phyloP scores from a whole-genome alignment of 2,888 invertebrate species.

The Microctonus aethiopoides region DNA sequence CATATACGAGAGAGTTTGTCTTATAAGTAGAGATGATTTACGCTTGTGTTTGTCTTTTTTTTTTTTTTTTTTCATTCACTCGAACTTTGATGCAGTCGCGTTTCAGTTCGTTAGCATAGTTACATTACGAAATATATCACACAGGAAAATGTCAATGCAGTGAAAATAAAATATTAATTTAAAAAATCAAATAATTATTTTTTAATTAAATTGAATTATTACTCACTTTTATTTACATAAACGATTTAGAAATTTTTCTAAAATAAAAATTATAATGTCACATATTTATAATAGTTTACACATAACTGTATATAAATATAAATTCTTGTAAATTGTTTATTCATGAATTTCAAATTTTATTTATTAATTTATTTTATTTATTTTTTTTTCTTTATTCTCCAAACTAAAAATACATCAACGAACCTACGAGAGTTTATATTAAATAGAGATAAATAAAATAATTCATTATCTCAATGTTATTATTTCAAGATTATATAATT shows the following conservation, averaged over 20 bases:
- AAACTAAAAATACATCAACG: not conserved
- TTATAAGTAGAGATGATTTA: not conserved
- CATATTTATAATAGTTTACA: not conserved
- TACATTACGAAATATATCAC: not conserved
- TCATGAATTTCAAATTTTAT: not conserved
- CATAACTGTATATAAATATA: not conserved
- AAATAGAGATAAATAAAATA: not conserved
- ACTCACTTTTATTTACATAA: too few relatives aligned
- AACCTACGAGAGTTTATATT: too few relatives aligned
- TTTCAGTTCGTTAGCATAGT: not conserved
- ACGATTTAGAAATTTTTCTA: too few relatives aligned
- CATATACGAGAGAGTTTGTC: constrained; percentile 5
- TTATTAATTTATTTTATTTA: not conserved
- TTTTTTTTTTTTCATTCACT: not conserved
- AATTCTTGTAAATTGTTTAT: not conserved
- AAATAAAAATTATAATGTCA: too few relatives aligned
- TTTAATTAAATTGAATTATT: too few relatives aligned
- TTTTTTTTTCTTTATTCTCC: too few relatives aligned
- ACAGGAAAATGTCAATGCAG: not conserved
- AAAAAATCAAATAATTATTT: too few relatives aligned
- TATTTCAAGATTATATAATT: not conserved
- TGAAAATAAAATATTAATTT: too few relatives aligned
- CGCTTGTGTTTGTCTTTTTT: not conserved
- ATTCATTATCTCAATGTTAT: not conserved
- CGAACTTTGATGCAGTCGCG: not conserved